Evolutionary conservation across 1,140 invertebrate species (phyloP).

Genomic region (Eufriesea mexicana): DNA sequence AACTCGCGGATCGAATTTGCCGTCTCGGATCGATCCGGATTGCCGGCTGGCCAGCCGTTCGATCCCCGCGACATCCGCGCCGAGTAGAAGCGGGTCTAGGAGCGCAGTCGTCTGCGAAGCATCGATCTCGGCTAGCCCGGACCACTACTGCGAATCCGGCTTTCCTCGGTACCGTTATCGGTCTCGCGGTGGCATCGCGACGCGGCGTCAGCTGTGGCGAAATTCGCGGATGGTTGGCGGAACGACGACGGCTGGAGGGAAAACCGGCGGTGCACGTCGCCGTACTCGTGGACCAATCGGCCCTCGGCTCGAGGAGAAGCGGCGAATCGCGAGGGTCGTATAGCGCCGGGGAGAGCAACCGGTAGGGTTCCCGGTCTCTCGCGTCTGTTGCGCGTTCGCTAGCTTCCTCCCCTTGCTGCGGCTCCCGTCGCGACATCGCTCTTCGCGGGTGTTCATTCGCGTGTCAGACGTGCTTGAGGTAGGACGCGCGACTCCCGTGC

Average conservation of each 20-base stretch:
- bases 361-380: conserved; percentile 21
- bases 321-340: conserved; percentile 42
- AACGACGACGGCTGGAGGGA: neutral
- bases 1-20: no score
- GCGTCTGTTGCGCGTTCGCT: conserved; percentile 37
- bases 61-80: no score
- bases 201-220: neutral
- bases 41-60: no score
- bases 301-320: neutral
- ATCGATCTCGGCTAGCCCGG: neutral
- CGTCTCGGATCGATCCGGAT: no score
- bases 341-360: conserved; percentile 32
- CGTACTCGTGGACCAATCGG: conserved; percentile 35
- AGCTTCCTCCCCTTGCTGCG: conserved; percentile 45
- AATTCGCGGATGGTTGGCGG: conserved; percentile 2
- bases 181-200: neutral
- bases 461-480: conserved; percentile 71
- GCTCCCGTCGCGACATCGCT: conserved; percentile 52
- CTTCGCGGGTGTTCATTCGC: conserved; percentile 70
- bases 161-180: conserved; percentile 29
- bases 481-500: conserved; percentile 42
- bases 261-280: conserved; percentile 10
- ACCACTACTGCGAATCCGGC: neutral
- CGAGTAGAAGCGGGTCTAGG: no score
- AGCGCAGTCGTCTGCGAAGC: neutral